phyloP scores from a whole-genome alignment of 1,140 invertebrate species.

The Globodera ellingtonae region DNA sequence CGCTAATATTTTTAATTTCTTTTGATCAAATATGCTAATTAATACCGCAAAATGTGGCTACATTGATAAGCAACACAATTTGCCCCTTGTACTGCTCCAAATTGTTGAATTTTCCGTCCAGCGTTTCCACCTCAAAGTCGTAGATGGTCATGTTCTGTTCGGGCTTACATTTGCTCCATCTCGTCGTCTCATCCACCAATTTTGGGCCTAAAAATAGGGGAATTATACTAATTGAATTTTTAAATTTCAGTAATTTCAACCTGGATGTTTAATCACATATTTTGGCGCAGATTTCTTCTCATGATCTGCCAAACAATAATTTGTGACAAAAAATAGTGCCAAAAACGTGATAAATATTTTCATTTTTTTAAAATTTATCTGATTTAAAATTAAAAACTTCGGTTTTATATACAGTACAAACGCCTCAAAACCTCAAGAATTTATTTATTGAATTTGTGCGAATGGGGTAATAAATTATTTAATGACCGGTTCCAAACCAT shows the following conservation, averaged over 20 bases:
- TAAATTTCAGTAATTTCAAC: background rate
- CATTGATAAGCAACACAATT: conserved; percentile 67
- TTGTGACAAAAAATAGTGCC: background rate
- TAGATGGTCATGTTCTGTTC: conserved; percentile 42
- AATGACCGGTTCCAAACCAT: too few relatives aligned
- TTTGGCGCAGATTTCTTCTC: background rate
- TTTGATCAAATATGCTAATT: background rate
- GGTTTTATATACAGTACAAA: background rate
- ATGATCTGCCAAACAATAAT: background rate
- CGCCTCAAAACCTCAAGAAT: too few relatives aligned
- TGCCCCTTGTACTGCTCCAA: conserved; percentile 65
- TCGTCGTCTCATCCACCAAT: conserved; percentile 60
- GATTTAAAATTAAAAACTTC: background rate
- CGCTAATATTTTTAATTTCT: conserved; percentile 37
- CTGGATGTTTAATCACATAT: background rate
- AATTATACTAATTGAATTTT: too few relatives aligned
- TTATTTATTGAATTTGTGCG: too few relatives aligned
- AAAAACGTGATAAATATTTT: background rate
- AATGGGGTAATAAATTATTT: too few relatives aligned
- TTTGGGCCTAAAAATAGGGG: conserved; percentile 46
- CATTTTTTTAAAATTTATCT: background rate
- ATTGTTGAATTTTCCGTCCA: conserved; percentile 58
- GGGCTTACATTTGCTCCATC: conserved; percentile 55
- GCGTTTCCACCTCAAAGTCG: conserved; percentile 49
- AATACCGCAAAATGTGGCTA: conserved; percentile 67